Conservation (phyloP, 2,113 vertebrate genomes). For the Pantherophis guttatus region DNA sequence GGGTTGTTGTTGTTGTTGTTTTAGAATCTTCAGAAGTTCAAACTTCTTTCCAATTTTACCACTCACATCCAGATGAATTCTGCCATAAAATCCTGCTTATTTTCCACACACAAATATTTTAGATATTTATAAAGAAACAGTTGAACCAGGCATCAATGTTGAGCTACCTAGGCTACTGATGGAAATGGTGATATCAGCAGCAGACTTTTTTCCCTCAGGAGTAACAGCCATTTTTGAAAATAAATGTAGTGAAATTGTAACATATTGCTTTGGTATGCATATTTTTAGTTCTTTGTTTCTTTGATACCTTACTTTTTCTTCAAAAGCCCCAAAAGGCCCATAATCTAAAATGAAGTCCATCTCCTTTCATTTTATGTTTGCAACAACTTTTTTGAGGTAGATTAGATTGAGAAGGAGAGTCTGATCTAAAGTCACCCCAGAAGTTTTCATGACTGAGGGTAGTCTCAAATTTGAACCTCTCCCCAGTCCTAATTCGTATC, state of each 20-base stretch:
- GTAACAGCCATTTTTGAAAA: neutral
- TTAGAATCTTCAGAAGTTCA: neutral
- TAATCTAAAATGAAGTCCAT: neutral
- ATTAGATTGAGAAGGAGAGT: neutral
- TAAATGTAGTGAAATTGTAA: neutral
- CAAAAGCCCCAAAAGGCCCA: neutral
- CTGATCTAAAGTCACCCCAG: neutral
- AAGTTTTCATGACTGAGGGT: neutral
- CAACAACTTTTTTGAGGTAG: neutral
- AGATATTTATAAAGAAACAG: neutral
- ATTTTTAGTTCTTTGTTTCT: neutral
- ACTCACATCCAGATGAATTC: neutral
- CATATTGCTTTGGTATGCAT: neutral
- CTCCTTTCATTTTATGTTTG: neutral
- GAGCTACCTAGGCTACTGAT: neutral
- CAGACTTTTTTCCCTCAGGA: neutral
- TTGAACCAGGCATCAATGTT: neutral
- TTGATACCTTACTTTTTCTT: neutral
- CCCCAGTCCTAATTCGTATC: neutral
- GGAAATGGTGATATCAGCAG: neutral
- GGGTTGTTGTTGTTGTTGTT: neutral
- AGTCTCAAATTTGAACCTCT: neutral
- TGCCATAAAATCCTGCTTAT: neutral
- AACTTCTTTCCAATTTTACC: neutral
- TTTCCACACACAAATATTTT: neutral